phyloP scores from a whole-genome alignment of 1,140 invertebrate genomes.

The Chironomus tepperi region DNA sequence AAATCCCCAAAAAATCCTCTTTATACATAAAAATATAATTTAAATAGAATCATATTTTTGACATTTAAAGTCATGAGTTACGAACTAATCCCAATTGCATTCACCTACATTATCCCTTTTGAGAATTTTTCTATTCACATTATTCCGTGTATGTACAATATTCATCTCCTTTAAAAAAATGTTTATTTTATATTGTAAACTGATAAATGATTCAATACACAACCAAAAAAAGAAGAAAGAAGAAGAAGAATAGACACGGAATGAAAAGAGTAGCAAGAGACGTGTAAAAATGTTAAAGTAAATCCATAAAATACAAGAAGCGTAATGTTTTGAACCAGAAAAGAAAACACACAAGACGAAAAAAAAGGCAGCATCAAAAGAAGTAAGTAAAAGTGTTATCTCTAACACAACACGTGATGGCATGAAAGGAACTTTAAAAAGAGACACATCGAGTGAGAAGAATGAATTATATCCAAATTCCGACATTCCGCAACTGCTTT shows the following conservation, averaged over 20 bases:
- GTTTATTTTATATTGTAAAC: background rate
- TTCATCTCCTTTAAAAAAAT: background rate
- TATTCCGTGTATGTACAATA: no score
- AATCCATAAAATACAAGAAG: no score
- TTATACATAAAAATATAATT: no score
- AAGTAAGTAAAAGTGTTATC: conserved; percentile 4
- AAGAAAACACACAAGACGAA: no score
- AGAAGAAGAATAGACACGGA: background rate
- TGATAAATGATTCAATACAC: conserved; percentile 23
- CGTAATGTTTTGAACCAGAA: no score
- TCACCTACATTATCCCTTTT: background rate
- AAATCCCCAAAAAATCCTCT: no score
- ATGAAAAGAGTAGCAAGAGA: background rate
- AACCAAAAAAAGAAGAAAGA: background rate
- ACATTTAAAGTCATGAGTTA: background rate
- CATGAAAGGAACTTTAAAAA: background rate
- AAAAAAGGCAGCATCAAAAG: background rate
- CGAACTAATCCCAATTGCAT: background rate
- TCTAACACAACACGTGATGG: conserved; percentile 13
- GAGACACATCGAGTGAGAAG: background rate
- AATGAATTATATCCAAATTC: conserved; percentile 23
- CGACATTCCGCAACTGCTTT: conserved; percentile 19
- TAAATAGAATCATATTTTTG: no score
- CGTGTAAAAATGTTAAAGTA: background rate
- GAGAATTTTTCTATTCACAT: no score